phyloP scores from a whole-genome alignment of 2,113 vertebrate genomes.

The Cygnus buccinator region DNA sequence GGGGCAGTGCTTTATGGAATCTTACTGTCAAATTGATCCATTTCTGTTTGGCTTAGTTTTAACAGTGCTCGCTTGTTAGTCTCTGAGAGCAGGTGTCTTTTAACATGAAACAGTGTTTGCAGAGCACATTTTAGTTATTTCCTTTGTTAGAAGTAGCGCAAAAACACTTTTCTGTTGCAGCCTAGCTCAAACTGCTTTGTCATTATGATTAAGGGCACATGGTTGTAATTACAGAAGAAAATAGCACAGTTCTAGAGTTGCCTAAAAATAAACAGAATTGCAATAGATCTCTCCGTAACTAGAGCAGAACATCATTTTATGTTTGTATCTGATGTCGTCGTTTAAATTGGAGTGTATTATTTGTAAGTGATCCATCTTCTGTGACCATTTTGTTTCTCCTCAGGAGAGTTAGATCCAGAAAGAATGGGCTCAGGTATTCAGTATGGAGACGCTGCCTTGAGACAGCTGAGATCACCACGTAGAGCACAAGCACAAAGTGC shows the following conservation, averaged over 20 bases:
- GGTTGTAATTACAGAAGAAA: neutral
- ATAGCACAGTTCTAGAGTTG: neutral
- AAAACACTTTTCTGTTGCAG: neutral
- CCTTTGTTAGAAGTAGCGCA: neutral
- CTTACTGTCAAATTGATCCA: neutral
- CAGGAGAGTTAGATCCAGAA: constrained; percentile 84
- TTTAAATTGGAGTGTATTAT: neutral
- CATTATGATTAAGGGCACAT: neutral
- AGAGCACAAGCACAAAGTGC: constrained; percentile 77
- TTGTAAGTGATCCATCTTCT: neutral
- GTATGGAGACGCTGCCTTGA: constrained; percentile 82
- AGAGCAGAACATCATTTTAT: neutral
- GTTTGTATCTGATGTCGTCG: neutral
- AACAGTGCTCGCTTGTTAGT: neutral
- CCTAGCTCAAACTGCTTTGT: neutral
- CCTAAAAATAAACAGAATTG: neutral
- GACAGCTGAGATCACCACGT: constrained; percentile 80
- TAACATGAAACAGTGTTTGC: neutral
- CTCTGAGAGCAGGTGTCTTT: neutral
- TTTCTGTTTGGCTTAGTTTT: neutral
- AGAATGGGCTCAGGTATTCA: constrained; percentile 85
- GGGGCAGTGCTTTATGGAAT: neutral
- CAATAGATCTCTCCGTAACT: neutral
- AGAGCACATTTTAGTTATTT: neutral
- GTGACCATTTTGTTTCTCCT: constrained; percentile 17